Base-by-base conservation (phyloP, 2,797 vertebrate species). In the Silurus aristotelis region DNA sequence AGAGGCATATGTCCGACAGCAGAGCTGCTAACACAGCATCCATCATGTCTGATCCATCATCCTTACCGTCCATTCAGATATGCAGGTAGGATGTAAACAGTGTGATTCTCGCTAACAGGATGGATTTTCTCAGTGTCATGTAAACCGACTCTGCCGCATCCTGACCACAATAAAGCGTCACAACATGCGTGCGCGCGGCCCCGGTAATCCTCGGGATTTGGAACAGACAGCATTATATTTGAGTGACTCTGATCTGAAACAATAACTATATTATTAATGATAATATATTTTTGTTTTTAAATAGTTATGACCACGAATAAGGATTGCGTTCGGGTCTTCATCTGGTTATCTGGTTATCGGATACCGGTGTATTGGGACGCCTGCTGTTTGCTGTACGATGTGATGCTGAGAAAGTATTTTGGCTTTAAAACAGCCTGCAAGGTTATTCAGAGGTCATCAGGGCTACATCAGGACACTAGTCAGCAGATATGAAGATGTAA, bases 61-160 rank as follows among this genome's bases (percentile, higher is more conserved):
- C 86, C 48, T 92, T 93, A 56, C 92, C 93, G 25, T 92, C 95
- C 60, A 95, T 97, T 84, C 97, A 97, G 85, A 91, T 98, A 70
- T 96, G 96, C 96, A 96, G 97, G 97, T 98, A 94, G 89, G 88
- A 58, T 61, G 9, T 19, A 52, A 55, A 5, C 15, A 19, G 7
- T 5, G 14, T 58, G 31, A 58, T 63, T 52, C 31, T 78, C 22
- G 6, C 20, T 43, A 13, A 22, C 7, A 22, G 75, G 19, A 19
- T 58, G 31, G 14, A 15, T 20, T 78, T 15, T 46, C 60, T 63
- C 77, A n/a, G 12, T 43, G 31, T 38, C 15, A 52, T 10, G 52
- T 58, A n/a, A 64, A 61, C 15, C 20, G 25, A 76, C 56, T 56
- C 3, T 10, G 38, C 13, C 17, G 66, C 52, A 58, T 82, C 10